phyloP scores from a whole-genome alignment of 2,113 vertebrate species.

The Mohoua ochrocephala region DNA sequence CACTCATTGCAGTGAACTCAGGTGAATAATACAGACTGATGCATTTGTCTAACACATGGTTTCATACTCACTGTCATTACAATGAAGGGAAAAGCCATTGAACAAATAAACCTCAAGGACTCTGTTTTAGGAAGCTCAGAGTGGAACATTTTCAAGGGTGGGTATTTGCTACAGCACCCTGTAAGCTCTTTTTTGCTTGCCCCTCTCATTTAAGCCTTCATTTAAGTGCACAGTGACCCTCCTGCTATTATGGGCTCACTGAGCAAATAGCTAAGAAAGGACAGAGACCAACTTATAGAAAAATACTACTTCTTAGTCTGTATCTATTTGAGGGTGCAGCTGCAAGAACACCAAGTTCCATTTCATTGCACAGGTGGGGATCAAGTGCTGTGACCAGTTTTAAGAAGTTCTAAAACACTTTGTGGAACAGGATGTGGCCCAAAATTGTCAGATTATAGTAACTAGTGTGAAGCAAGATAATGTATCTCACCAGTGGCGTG shows the following conservation, averaged over 20 bases:
- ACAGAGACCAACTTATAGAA: background rate
- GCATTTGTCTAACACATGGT: background rate
- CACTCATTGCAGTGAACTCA: background rate
- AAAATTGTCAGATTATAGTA: background rate
- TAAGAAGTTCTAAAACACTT: background rate
- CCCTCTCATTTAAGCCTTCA: background rate
- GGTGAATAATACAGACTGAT: background rate
- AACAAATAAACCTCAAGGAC: background rate
- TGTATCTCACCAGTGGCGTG: background rate
- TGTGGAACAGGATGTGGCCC: slow-evolving; percentile 39
- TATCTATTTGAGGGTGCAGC: background rate
- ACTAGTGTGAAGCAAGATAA: background rate
- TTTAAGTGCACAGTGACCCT: background rate
- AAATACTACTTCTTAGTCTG: background rate
- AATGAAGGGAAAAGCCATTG: background rate
- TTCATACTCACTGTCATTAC: background rate
- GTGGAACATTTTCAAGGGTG: background rate
- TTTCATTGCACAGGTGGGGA: background rate
- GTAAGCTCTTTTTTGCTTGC: background rate
- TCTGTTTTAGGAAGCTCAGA: background rate
- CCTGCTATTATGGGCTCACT: background rate
- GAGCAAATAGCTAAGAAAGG: background rate
- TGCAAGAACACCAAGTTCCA: background rate
- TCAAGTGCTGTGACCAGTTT: background rate
- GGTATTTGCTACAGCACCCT: background rate